Evolutionary conservation across 1,140 invertebrate species (phyloP), one percentile per base, ranked within the genome.

Genomic region (Ctenoplectra terminalis): DNA sequence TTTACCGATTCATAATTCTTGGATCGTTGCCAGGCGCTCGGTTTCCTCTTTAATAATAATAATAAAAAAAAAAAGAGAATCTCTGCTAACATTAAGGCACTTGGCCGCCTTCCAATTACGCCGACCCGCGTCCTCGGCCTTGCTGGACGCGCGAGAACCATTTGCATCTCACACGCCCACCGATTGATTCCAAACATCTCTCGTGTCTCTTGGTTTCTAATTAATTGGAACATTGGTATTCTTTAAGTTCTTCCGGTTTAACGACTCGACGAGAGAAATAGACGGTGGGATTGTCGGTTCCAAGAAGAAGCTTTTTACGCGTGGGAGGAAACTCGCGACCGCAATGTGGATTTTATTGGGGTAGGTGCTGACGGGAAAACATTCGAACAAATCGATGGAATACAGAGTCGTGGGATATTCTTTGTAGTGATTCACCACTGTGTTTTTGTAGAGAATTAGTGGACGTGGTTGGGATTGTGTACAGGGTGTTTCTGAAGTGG

Each of bases 1-100:
- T 64, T 74, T 61, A 29, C 54, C 61, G 81, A 82, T 82, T 85
- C 77, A 66, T 88, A 87, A 87, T 82, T 89, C 48, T 69, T 89
- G 85, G 82, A 81, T 29, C 23, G 11, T 17, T 8, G 83, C 87
- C 88, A 89, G 56, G 34, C 64, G 69, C 63, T 63, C 40, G 29
- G 15, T 79, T 80, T 56, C 82, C 54, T 64, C 26, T 61, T 46
- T 69, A 71, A 58, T 80, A 66, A n/a, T n/a, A n/a, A n/a, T n/a
- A n/a, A n/a, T n/a, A n/a, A n/a, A n/a, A n/a, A n/a, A n/a, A n/a
- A n/a, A 73, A 69, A 74, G 77, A 58, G n/a, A 84, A 79, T 86
- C 56, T 78, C 64, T 48, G 52, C 29, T 61, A 29, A 50, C 50
- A 70, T 83, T 81, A 74, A 77, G 43, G 50, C 48, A 29, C 13